Base-by-base conservation (phyloP, 2,113 vertebrate genomes). In the Eclectus roratus region DNA sequence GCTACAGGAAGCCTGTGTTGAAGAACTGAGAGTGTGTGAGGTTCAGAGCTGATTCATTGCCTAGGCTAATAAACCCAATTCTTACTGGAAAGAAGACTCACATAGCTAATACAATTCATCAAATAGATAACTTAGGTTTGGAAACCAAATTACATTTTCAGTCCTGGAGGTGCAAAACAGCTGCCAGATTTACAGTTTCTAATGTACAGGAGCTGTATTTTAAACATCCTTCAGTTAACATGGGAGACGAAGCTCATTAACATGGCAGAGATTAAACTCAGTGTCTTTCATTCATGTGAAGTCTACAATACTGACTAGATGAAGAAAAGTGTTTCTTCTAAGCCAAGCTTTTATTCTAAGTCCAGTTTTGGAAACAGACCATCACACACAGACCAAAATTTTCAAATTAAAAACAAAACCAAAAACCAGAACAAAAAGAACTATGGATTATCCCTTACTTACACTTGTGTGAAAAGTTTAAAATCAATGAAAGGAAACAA, bases 101-200 rank as follows among this genome's bases (percentile, higher is more conserved):
- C 4, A 2, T 7, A 64, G 29, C 58, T 94, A 65, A 83, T 58
- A 77, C 56, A 74, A 47, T 86, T 94, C 44, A 90, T 72, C 37
- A 91, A 91, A 93, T 3, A 73, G 35, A 88, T 55, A 92, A 85
- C 14, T 71, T 4, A 52, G 61, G 8, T 82, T 91, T 91, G 88
- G 56, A 64, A 96, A 95, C 69, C 60, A 82, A 94, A 92, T 91
- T 81, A 64, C 11, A 25, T 13, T 94, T 93, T 90, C 21, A 70
- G 60, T 71, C 85, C 39, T 80, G 33, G 80, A 88, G 37, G 29
- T 69, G 13, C 37, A 80, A 69, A 19, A 44, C 16, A 83, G 21
- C 49, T 84, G 11, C 33, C 47, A 89, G 60, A 92, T 94, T 87
- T 90, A 43, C 33, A 81, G 37, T 49, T 86, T 69, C 49, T 50